Evolutionary conservation across 2,888 invertebrate genomes (phyloP).

Genomic region (Xanthorhoe designata): DNA sequence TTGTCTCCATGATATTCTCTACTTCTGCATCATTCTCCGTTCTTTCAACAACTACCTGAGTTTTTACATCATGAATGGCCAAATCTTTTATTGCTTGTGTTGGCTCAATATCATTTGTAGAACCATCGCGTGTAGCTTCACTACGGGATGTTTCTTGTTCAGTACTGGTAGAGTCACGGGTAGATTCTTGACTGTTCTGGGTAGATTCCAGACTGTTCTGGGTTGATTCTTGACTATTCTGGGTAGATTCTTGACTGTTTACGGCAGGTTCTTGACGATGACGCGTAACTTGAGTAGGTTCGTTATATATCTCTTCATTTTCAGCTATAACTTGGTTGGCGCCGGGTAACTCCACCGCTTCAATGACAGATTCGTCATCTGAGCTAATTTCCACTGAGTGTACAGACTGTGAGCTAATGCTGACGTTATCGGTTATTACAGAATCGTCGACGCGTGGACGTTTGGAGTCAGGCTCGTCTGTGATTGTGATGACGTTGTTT

Average conservation of each 20-base stretch:
- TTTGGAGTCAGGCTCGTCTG: constrained; percentile 66
- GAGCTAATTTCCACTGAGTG: constrained; percentile 59
- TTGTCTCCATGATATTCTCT: constrained; percentile 20
- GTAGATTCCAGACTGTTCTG: not conserved
- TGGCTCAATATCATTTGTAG: constrained; percentile 3
- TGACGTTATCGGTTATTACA: constrained; percentile 60
- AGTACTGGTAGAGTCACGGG: not conserved
- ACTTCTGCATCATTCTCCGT: constrained; percentile 21
- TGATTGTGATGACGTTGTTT: constrained; percentile 55
- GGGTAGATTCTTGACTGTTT: not conserved
- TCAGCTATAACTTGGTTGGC: not conserved
- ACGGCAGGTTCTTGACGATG: not conserved
- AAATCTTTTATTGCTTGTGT: constrained; percentile 9
- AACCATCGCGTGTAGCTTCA: not conserved
- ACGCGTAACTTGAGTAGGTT: constrained; percentile 5
- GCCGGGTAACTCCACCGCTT: constrained; percentile 37
- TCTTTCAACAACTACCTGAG: constrained; percentile 10
- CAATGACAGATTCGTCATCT: constrained; percentile 56
- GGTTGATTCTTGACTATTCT: not conserved
- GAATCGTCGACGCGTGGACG: constrained; percentile 52
- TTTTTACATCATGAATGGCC: constrained; percentile 23
- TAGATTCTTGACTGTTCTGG: not conserved
- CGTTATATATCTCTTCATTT: constrained; percentile 7
- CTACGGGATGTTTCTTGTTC: not conserved
- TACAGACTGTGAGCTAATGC: constrained; percentile 68